These are phyloP conservation scores for Metalampra italica DNA, from an alignment of 2,888 invertebrate genomes.

Conservation along the genomic window DNA sequence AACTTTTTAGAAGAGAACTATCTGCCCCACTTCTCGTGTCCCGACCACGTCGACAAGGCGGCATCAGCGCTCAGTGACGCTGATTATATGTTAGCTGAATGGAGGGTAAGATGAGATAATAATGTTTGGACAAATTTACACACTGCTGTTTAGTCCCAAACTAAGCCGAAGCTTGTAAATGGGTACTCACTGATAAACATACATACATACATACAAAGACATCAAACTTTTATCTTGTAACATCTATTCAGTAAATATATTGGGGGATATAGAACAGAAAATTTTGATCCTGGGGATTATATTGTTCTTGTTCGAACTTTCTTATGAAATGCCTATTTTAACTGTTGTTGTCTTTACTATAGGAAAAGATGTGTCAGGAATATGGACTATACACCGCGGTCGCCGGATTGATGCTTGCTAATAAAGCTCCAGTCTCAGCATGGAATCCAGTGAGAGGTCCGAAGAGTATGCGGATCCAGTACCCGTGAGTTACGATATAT, in stretches of 20 bases:
- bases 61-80: conserved; percentile 83
- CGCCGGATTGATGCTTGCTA: conserved; percentile 85
- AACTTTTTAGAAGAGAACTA: conserved; percentile 87
- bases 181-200: no score
- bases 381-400: conserved; percentile 82
- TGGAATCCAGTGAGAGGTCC: conserved; percentile 86
- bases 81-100: conserved; percentile 82
- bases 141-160: no score
- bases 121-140: neutral
- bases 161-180: no score
- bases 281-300: no score
- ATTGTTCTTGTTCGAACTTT: no score
- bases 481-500: conserved; percentile 55
- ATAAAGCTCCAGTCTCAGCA: conserved; percentile 81
- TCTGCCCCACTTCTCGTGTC: conserved; percentile 82
- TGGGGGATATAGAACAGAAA: no score
- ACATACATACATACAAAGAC: no score
- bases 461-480: conserved; percentile 61
- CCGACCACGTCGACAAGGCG: conserved; percentile 80
- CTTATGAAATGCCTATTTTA: no score
- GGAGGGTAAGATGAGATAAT: conserved; percentile 73
- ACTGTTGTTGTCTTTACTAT: no score
- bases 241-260: no score
- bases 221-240: no score
- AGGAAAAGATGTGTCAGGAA: conserved; percentile 72